Conservation (phyloP, 2,113 vertebrate species). For the Globicephala melas region DNA sequence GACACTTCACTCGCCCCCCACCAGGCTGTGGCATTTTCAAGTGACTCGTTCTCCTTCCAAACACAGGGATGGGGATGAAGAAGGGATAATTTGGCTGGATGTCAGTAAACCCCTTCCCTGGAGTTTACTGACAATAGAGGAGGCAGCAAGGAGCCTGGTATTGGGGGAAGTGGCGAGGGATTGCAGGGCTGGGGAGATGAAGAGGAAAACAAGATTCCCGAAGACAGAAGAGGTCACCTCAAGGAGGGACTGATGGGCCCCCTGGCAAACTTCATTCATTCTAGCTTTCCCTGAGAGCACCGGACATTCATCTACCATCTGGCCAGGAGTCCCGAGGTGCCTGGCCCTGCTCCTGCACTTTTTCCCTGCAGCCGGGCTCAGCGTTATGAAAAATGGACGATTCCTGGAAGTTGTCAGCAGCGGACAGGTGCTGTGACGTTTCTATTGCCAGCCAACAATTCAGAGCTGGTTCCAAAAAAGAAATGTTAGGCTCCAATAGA, state of each 20-base stretch:
- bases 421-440: neutral
- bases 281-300: neutral
- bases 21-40: neutral
- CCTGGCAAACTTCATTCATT: too few species aligned
- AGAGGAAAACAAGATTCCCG: neutral
- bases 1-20: neutral
- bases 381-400: neutral
- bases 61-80: neutral
- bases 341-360: neutral
- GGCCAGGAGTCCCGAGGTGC: neutral
- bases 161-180: too few species aligned
- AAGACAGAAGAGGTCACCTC: neutral
- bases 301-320: neutral
- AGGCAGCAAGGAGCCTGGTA: neutral
- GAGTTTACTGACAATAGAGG: neutral
- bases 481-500: too few species aligned
- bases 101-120: neutral
- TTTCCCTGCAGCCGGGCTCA: neutral
- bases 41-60: neutral
- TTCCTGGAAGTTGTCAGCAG: neutral
- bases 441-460: neutral
- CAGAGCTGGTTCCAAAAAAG: neutral
- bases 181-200: neutral
- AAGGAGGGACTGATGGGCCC: neutral
- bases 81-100: accelerated